These are phyloP conservation scores for Raja brachyura DNA, from an alignment of 2,113 vertebrate genomes.

Conservation along the genomic window DNA sequence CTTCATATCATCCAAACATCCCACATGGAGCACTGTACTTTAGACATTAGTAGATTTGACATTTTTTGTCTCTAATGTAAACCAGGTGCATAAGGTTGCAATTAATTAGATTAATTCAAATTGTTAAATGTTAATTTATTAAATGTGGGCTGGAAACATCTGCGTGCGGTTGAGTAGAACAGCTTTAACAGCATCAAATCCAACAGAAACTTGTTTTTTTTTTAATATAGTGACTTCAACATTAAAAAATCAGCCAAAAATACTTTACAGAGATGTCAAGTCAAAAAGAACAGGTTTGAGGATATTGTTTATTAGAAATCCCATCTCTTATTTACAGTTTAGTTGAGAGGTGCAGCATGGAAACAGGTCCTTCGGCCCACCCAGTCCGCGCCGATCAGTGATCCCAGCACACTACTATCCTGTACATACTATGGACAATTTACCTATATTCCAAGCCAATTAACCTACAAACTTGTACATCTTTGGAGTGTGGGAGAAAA, in stretches of 20 bases:
- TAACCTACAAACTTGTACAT: too few species aligned
- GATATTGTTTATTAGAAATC: background rate
- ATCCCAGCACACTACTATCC: too few species aligned
- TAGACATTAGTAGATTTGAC: background rate
- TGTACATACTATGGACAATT: too few species aligned
- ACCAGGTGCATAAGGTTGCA: background rate
- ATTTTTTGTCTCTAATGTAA: background rate
- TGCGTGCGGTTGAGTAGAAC: background rate
- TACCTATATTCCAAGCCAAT: too few species aligned
- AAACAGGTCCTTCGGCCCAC: too few species aligned
- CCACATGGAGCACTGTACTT: background rate
- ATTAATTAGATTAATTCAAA: background rate
- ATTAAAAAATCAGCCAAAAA: background rate
- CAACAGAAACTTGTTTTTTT: background rate
- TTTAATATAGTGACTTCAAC: background rate
- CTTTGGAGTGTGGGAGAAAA: too few species aligned
- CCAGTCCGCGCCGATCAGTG: too few species aligned
- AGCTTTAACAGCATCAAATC: background rate
- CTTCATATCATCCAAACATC: background rate
- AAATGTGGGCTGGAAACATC: background rate
- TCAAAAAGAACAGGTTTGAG: background rate
- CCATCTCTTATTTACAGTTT: too few species aligned
- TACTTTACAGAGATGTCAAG: background rate
- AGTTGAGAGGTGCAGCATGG: too few species aligned
- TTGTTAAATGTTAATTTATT: background rate